A percentile compares a stretch with the other conserved stretches of the same genome.
Conservation (phyloP, 2,113 vertebrate species). For the Centropus unirufus region DNA sequence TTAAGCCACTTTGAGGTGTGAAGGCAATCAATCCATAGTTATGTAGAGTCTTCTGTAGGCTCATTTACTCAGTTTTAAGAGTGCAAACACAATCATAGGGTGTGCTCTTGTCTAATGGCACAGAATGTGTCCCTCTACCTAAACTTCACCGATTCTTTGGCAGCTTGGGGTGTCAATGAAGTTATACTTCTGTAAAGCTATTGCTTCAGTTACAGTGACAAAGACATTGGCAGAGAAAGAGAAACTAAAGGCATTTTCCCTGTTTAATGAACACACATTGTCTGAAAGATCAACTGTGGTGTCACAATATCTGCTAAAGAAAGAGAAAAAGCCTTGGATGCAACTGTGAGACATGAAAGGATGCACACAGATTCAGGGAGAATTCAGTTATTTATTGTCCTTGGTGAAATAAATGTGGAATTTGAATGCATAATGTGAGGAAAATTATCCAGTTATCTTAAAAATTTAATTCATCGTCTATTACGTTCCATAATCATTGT, state of each 20-base stretch:
- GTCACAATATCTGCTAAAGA: neutral
- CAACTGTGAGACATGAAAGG: neutral
- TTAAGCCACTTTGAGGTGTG: neutral
- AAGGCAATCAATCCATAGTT: neutral
- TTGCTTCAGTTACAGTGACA: neutral
- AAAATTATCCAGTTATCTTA: neutral
- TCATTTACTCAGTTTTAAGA: neutral
- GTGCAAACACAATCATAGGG: fast-evolving
- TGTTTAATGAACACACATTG: neutral
- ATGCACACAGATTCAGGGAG: neutral
- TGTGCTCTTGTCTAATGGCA: neutral
- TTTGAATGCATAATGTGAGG: neutral
- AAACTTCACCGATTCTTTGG: neutral
- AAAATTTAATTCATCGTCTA: neutral
- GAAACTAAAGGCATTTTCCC: neutral
- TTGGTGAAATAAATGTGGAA: neutral
- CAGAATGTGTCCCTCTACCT: fast-evolving
- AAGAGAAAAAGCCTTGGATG: neutral
- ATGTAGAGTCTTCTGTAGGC: neutral
- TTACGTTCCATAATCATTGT: neutral
- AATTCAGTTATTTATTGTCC: neutral
- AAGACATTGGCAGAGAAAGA: neutral
- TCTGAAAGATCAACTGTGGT: neutral
- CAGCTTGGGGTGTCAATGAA: neutral
- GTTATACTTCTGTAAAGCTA: neutral